These are phyloP conservation scores for Nylanderia fulva DNA, from an alignment of 1,140 invertebrate species.

Conservation along the genomic window DNA sequence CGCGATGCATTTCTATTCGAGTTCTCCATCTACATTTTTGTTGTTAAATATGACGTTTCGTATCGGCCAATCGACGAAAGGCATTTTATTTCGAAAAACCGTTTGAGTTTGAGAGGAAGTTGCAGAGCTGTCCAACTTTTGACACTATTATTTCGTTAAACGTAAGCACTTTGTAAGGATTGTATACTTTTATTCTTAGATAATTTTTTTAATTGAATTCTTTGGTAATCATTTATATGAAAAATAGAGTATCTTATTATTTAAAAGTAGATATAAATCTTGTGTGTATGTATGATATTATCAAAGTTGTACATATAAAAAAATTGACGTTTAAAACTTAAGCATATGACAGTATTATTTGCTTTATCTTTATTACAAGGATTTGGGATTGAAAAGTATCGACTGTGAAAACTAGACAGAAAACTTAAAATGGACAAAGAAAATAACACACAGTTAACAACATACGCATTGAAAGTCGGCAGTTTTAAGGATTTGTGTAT, in stretches of 20 bases:
- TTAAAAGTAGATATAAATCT: neutral
- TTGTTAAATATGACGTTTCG: neutral
- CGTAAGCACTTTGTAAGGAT: neutral
- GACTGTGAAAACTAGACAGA: neutral
- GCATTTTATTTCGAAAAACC: conserved; percentile 29
- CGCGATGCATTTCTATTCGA: too few relatives aligned
- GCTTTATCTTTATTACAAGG: neutral
- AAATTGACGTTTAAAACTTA: neutral
- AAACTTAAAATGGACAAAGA: neutral
- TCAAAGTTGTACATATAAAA: too few relatives aligned
- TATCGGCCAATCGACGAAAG: conserved; percentile 22
- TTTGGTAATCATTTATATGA: neutral
- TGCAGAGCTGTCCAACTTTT: neutral
- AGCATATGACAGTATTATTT: neutral
- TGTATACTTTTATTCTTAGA: neutral
- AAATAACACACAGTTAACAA: neutral
- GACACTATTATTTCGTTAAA: neutral
- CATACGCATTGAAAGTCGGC: conserved; percentile 23
- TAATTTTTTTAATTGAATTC: neutral
- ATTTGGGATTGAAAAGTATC: neutral
- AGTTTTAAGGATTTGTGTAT: conserved; percentile 66
- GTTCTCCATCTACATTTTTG: neutral
- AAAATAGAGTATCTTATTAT: neutral
- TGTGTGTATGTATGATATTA: neutral
- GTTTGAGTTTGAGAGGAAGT: conserved; percentile 15